These are phyloP conservation scores for Camponotus fellah DNA, from an alignment of 2,888 invertebrate genomes.

Conservation along the genomic window DNA sequence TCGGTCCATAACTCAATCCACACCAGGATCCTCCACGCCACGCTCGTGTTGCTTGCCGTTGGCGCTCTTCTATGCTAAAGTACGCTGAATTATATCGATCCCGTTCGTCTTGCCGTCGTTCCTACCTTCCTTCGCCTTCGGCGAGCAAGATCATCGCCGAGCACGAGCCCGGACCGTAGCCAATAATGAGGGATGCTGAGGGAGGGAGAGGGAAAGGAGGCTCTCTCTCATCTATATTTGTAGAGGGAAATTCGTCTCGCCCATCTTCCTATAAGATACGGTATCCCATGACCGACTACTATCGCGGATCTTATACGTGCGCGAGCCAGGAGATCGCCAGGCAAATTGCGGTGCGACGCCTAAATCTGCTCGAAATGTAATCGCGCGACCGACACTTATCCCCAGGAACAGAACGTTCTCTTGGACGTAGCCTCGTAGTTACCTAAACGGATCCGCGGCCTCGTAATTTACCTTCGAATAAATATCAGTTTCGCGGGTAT, in stretches of 20 bases:
- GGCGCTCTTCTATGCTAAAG: constrained; percentile 73
- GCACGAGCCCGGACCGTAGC: constrained; percentile 50
- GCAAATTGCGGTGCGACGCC: constrained; percentile 48
- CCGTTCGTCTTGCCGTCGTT: constrained; percentile 48
- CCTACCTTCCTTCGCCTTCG: background rate
- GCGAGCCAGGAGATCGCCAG: background rate
- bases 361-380: constrained; percentile 21
- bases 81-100: constrained; percentile 61
- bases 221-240: constrained; percentile 60
- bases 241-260: constrained; percentile 73
- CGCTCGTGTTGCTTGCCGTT: constrained; percentile 56
- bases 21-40: constrained; percentile 62
- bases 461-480: constrained; percentile 62
- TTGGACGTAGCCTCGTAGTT: constrained; percentile 54
- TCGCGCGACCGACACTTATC: constrained; percentile 48
- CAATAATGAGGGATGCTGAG: constrained; percentile 61
- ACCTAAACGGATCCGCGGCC: constrained; percentile 56
- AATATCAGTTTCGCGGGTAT: constrained; percentile 46
- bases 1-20: constrained; percentile 80
- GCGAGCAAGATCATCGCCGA: constrained; percentile 35
- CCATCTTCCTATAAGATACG: background rate
- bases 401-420: constrained; percentile 27
- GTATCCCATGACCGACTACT: constrained; percentile 19
- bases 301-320: constrained; percentile 17
- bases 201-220: background rate